Evolutionary conservation across 2,888 invertebrate genomes (phyloP).

Genomic region (Drosophila mayaguana): DNA sequence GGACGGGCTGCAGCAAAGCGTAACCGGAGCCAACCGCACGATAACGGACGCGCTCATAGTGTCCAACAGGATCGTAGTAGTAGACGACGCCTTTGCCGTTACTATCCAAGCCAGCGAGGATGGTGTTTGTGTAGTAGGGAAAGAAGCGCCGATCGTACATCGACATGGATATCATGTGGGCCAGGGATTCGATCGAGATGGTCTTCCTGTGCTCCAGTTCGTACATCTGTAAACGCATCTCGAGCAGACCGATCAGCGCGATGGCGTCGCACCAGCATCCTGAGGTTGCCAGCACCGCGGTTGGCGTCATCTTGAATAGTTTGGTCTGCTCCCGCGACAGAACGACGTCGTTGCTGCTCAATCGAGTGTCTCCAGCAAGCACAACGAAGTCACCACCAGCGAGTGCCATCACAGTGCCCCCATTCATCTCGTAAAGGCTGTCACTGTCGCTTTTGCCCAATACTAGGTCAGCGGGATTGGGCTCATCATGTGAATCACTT

Average conservation of each 20-base stretch:
- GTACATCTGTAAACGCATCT: background rate
- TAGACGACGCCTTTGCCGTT: background rate
- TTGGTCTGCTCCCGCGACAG: background rate
- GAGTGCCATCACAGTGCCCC: constrained; percentile 6
- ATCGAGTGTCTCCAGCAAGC: background rate
- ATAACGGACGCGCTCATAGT: constrained; percentile 1
- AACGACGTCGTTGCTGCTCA: rapidly evolving
- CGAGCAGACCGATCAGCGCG: background rate
- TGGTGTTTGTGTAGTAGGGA: background rate
- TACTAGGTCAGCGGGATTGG: background rate
- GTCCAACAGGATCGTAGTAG: constrained; percentile 4
- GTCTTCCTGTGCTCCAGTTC: background rate
- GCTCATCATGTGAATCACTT: background rate
- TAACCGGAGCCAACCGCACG: background rate
- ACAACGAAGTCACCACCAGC: constrained; percentile 4
- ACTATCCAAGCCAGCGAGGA: background rate
- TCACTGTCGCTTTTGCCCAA: background rate
- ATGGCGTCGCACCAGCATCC: background rate
- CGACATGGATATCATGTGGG: background rate
- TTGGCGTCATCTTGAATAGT: background rate
- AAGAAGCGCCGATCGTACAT: constrained; percentile 8
- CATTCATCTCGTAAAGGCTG: background rate
- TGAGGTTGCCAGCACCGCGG: background rate
- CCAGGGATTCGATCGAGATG: background rate
- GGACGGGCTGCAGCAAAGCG: background rate